phyloP scores from a whole-genome alignment of 2,797 vertebrate species.

The Capromys pilorides region DNA sequence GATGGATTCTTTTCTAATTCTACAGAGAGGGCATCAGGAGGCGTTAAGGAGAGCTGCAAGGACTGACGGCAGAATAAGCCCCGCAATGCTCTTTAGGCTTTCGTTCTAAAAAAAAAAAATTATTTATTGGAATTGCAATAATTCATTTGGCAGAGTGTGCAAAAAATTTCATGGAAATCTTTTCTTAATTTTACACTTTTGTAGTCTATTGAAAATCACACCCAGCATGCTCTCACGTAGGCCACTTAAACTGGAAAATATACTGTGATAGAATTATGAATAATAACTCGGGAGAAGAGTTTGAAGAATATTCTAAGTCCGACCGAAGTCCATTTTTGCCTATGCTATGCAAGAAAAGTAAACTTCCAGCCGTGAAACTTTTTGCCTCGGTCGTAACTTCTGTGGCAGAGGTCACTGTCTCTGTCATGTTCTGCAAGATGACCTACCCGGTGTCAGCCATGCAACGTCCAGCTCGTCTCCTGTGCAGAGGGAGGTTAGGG shows the following conservation, averaged over 20 bases:
- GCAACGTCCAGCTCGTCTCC: neutral
- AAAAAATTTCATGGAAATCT: slow-evolving; percentile 75
- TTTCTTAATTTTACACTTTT: slow-evolving; percentile 77
- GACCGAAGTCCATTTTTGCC: slow-evolving; percentile 63
- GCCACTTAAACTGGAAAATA: slow-evolving; percentile 67
- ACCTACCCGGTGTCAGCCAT: neutral
- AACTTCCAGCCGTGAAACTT: slow-evolving; percentile 54
- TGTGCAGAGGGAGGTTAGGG: neutral
- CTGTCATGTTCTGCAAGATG: too few species aligned
- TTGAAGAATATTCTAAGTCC: slow-evolving; percentile 66
- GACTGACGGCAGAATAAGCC: slow-evolving; percentile 75
- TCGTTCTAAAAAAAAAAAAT: slow-evolving; percentile 44
- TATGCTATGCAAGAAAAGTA: slow-evolving; percentile 47
- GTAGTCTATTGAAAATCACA: slow-evolving; percentile 70
- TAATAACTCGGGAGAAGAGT: slow-evolving; percentile 48
- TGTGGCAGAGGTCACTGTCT: neutral
- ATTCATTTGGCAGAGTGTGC: slow-evolving; percentile 80
- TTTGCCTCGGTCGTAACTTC: neutral
- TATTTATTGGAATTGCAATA: slow-evolving; percentile 80
- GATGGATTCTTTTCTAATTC: slow-evolving; percentile 71
- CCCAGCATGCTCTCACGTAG: neutral
- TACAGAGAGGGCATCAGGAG: slow-evolving; percentile 52
- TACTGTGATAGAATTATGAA: slow-evolving; percentile 64
- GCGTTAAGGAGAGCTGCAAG: slow-evolving; percentile 73
- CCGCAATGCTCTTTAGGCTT: slow-evolving; percentile 58